Evolutionary conservation across 2,113 vertebrate genomes (phyloP).

Genomic region (Rostratula benghalensis): DNA sequence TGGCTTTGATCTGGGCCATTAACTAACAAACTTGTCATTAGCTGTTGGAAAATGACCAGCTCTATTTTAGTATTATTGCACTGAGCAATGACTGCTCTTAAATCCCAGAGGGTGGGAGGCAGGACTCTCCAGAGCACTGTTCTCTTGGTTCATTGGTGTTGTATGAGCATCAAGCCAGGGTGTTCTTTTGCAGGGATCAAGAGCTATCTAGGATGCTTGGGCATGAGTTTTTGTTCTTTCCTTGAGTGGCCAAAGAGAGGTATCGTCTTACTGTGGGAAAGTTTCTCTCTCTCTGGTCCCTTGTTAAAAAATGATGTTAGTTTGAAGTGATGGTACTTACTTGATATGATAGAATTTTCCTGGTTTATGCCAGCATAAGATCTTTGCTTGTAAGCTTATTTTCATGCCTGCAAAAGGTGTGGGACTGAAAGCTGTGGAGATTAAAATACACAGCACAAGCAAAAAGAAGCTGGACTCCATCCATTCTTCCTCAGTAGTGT

Average conservation of each 20-base stretch:
- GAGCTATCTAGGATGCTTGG: background rate
- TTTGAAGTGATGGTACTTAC: background rate
- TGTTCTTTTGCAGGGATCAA: background rate
- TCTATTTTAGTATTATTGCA: conserved; percentile 14
- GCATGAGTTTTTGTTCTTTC: background rate
- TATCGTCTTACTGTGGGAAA: background rate
- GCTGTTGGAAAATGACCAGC: conserved; percentile 38
- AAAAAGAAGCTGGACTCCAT: conserved; percentile 21
- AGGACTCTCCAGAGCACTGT: background rate
- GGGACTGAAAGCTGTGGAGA: background rate
- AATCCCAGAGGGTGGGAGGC: background rate
- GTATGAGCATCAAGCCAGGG: background rate
- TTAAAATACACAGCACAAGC: background rate
- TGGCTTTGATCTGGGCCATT: conserved; percentile 54
- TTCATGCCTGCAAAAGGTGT: background rate
- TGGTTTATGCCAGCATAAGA: background rate
- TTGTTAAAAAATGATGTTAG: background rate
- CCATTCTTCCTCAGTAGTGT: background rate
- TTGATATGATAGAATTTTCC: background rate
- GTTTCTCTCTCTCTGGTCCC: background rate
- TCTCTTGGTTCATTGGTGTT: background rate
- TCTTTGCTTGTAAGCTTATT: background rate
- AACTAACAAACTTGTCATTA: conserved; percentile 55
- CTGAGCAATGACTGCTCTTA: background rate
- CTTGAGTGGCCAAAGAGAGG: background rate